A percentile compares a stretch with the other conserved stretches of the same genome.
Evolutionary conservation across 2,113 vertebrate species (phyloP).

Genomic region (Halichoerus grypus): DNA sequence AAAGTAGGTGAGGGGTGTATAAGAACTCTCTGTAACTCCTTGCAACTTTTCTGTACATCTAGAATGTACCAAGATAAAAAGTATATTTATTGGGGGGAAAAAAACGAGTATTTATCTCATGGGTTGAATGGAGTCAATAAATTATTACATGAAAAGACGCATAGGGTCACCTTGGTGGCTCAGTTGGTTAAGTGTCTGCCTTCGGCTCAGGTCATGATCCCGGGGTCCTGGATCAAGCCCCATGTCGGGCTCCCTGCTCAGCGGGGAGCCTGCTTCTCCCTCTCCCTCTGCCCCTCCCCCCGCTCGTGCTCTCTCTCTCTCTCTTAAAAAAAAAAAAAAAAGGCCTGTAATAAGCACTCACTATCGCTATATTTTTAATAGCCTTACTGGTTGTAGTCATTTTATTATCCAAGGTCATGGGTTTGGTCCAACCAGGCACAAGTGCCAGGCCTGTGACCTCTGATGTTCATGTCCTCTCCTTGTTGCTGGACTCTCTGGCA

Average conservation of each 20-base stretch:
- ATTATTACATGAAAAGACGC: neutral
- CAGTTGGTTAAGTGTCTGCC: neutral
- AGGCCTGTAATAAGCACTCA: neutral
- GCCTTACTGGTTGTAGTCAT: rapidly evolving
- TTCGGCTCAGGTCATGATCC: neutral
- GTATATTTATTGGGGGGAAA: neutral
- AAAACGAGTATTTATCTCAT: neutral
- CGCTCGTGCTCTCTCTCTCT: too few relatives aligned
- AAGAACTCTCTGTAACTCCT: neutral
- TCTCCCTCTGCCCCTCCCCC: too few relatives aligned
- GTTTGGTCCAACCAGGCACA: too few relatives aligned
- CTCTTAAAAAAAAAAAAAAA: neutral
- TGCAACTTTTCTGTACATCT: neutral
- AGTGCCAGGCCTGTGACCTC: too few relatives aligned
- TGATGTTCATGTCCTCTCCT: neutral
- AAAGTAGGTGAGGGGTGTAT: neutral
- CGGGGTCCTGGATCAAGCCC: neutral
- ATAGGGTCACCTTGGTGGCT: neutral
- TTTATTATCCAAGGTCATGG: neutral
- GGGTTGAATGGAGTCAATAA: neutral
- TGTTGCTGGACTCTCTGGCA: slow-evolving; percentile 26
- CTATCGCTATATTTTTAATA: neutral
- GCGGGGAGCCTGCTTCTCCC: neutral
- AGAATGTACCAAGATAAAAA: neutral
- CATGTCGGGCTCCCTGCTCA: neutral